Evolutionary conservation across 1,140 invertebrate species (phyloP), one percentile per base, ranked within the genome.

Genomic region (Trypoxylus dichotomus): DNA sequence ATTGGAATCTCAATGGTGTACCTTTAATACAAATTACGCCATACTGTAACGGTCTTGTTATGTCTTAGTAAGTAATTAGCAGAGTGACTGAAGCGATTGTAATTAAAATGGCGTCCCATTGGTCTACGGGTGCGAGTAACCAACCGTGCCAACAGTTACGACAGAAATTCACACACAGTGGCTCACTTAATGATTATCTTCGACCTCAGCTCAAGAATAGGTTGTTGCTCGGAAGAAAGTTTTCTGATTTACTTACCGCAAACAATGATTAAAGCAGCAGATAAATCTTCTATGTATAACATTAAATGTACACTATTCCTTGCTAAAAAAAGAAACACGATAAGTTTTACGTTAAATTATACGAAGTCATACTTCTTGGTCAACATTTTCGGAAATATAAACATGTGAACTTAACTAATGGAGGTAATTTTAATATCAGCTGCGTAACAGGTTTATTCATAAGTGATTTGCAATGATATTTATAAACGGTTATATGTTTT

Each of bases 161-260:
- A 74, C 72, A 74, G 72, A 74, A 74, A 74, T 74, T 74, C 72
- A 74, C 72, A 74, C 72, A 74, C 72, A 41, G 32, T 74, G 72
- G 32, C 37, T 74, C 10, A 43, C 15, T 19, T 74, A 74, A 74
- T 74, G 29, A 74, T 41, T 74, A 21, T 74, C 37, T 41, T 74
- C 27, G 13, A 43, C n/a, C 19, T 68, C 60, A 25, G 47, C 47
- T 6, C 19, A 54, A 54, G 15, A 54, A 19, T 19, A 6, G 47
- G 15, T 54, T 54, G 47, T 54, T 54, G 47, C 19, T 54, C 13
- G 15, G 13, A 54, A 54, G 47, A 54, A 54, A n/a, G n/a, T 54
- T 54, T 3, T 19, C 15, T 54, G 47, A 54, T 54, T 54, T 54
- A 54, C 19, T 19, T 54, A 54, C 15, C 47, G 19, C 15, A 15